Percentiles rank a stretch among this genome's conserved stretches.
These are phyloP conservation scores for Uloborus diversus DNA, from an alignment of 1,140 invertebrate species.

Conservation along the genomic window DNA sequence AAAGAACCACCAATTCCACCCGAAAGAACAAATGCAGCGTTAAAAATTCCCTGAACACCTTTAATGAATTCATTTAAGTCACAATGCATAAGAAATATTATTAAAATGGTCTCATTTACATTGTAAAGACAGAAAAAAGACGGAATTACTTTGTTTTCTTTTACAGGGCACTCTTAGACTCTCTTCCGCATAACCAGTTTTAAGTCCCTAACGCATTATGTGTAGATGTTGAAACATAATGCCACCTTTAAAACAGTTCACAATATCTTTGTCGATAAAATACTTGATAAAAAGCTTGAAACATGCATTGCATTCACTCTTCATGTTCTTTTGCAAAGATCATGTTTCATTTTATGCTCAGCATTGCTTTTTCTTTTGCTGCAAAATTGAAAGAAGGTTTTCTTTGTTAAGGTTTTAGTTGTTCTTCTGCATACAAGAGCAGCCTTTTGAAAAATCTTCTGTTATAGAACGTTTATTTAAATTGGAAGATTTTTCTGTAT, in stretches of 20 bases:
- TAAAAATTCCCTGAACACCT: background rate
- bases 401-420: no score
- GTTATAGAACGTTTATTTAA: no score
- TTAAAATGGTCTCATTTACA: no score
- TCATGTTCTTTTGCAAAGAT: background rate
- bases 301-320: background rate
- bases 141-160: background rate
- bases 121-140: background rate
- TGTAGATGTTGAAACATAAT: background rate
- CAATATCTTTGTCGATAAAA: background rate
- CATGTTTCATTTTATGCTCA: background rate
- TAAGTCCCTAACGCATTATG: background rate
- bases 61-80: no score
- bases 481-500: no score
- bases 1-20: background rate
- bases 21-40: background rate
- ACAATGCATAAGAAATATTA: no score
- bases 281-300: background rate
- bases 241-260: background rate
- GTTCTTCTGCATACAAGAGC: no score
- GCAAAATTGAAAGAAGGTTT: no score
- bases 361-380: background rate
- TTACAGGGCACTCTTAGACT: background rate
- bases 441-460: no score
- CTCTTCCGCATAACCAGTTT: background rate